Evolutionary conservation across 2,113 vertebrate species (phyloP).

Genomic region (Odontophorus gujanensis): DNA sequence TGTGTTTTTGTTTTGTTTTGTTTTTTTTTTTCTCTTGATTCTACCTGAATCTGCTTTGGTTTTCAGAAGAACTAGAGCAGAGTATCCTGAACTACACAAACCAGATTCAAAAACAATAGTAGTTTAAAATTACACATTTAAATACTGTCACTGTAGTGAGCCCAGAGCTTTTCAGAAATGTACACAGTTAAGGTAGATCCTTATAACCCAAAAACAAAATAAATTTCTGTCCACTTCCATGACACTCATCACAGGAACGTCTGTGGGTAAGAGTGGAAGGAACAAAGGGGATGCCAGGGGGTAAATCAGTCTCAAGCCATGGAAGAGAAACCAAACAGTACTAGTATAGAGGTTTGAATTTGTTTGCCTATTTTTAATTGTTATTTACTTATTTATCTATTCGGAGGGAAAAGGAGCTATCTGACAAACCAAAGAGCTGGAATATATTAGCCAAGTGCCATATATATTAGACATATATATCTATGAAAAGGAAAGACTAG

Average conservation of each 20-base stretch:
- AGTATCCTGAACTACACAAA: background rate
- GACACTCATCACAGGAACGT: background rate
- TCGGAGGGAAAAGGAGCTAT: background rate
- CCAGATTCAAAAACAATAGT: background rate
- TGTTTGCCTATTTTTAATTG: background rate
- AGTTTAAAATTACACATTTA: background rate
- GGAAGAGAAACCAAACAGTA: background rate
- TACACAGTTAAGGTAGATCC: background rate
- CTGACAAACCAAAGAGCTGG: background rate
- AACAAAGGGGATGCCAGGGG: background rate
- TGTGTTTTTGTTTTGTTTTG: background rate
- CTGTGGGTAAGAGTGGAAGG: background rate
- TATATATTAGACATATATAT: background rate
- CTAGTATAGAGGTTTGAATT: background rate
- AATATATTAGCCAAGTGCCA: background rate
- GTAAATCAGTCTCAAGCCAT: background rate
- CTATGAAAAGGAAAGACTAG: background rate
- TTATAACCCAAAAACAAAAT: background rate
- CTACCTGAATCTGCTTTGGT: constrained; percentile 19
- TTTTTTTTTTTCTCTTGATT: background rate
- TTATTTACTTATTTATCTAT: background rate
- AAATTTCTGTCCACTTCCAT: background rate
- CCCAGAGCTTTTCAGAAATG: background rate
- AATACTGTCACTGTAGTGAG: background rate
- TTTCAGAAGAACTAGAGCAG: background rate